These are phyloP conservation scores for Alces alces DNA, from an alignment of 2,113 vertebrate species.

Conservation along the genomic window DNA sequence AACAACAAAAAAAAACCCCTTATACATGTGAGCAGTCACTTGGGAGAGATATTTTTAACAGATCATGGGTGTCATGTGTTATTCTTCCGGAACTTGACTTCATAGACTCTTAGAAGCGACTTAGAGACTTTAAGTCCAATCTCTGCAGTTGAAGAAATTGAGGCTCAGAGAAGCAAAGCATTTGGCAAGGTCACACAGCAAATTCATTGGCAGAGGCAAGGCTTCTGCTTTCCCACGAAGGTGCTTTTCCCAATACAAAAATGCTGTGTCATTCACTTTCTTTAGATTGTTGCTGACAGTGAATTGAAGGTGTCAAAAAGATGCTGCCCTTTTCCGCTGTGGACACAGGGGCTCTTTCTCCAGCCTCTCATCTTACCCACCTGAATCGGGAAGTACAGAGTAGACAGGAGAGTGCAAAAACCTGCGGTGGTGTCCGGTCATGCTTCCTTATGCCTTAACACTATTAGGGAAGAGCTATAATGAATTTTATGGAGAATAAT, in stretches of 20 bases:
- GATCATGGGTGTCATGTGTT: background rate
- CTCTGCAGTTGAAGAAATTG: background rate
- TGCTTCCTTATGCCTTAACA: background rate
- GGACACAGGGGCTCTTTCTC: background rate
- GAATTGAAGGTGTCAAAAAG: background rate
- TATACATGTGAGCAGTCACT: background rate
- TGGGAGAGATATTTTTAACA: slow-evolving; percentile 7
- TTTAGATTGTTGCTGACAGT: background rate
- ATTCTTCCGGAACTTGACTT: background rate
- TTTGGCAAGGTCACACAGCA: background rate
- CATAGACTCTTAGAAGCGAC: background rate
- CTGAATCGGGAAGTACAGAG: background rate
- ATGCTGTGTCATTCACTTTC: background rate
- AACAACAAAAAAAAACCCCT: background rate
- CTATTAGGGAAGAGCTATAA: background rate
- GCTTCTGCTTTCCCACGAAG: slow-evolving; percentile 6
- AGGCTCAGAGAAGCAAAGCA: background rate
- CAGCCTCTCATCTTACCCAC: background rate
- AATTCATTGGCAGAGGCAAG: background rate
- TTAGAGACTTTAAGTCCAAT: background rate
- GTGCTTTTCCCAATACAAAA: slow-evolving; percentile 28
- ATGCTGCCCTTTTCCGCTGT: background rate
- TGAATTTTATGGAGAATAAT: background rate
- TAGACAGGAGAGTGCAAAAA: background rate
- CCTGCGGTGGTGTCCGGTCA: background rate